These are phyloP conservation scores for Hanleya hanleyi DNA, from an alignment of 2,888 invertebrate genomes.

Conservation along the genomic window DNA sequence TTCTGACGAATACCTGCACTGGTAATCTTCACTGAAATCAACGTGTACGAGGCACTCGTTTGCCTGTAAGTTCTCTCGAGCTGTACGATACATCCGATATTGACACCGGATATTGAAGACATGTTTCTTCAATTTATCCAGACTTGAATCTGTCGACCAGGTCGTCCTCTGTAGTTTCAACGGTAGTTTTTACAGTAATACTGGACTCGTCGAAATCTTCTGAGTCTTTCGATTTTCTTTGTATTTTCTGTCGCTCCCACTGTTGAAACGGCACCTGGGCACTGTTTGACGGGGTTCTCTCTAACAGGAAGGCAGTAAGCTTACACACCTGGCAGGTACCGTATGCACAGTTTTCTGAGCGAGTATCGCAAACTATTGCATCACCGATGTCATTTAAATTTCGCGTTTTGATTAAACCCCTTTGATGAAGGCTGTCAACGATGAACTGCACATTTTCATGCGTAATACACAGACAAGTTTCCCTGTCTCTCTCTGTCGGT, in stretches of 20 bases:
- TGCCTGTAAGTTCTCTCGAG: background rate
- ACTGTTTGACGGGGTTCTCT: too few species aligned
- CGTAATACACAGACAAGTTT: constrained; percentile 34
- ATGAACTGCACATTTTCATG: constrained; percentile 29
- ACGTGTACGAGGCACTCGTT: constrained; percentile 45
- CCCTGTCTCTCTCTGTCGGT: constrained; percentile 27
- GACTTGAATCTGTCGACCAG: background rate
- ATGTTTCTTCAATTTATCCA: background rate
- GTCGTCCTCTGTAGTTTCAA: background rate
- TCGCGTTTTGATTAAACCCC: background rate
- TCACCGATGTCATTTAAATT: constrained; percentile 1
- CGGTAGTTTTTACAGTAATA: background rate
- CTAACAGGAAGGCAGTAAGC: too few species aligned
- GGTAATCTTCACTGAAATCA: constrained; percentile 69
- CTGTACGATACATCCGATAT: background rate
- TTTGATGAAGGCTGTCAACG: constrained; percentile 11
- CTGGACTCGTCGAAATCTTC: background rate
- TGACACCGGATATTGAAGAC: background rate
- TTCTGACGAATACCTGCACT: constrained; percentile 58
- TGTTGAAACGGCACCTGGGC: background rate
- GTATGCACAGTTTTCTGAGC: background rate
- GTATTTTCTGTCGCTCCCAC: background rate
- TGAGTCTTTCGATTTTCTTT: background rate
- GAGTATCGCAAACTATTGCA: constrained; percentile 6
- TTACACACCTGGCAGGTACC: background rate